Evolutionary conservation across 2,888 invertebrate species (phyloP), one percentile per base, ranked within the genome.

Genomic region (Tetragonula carbonaria): DNA sequence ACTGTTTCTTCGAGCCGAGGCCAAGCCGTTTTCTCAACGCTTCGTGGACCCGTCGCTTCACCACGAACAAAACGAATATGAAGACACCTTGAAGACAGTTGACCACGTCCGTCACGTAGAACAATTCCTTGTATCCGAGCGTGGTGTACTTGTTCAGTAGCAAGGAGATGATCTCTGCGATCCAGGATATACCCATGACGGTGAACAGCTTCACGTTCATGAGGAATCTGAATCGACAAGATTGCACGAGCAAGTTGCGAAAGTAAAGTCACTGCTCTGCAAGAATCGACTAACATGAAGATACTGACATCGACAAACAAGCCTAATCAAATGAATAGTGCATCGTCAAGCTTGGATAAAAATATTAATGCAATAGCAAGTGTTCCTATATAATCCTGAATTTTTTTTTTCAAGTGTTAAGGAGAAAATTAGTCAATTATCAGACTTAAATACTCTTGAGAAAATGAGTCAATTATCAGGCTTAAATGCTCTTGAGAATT

Each of bases 171-270:
- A 93, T 94, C 95, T 95, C 90, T 95, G 94, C 94, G 4, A 96
- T 94, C 97, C 97, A 97, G 0, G 96, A 96, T 0, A 97, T 96
- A 0, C 97, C 97, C 97, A 97, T 97, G 68, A 97, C 97, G 83
- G 97, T 95, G 95, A 97, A 97, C 1, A 97, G 94, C 92, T 97
- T 97, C 0, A 96, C 95, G 81, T 97, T 97, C 95, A 97, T 95
- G 53, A 96, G 94, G 87, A 97, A 96, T 92, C 97, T 97, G 71
- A 3, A n/a, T 51, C 4, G 13, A 38, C n/a, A 8, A 62, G 21
- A 1, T 33, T 14, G 23, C 5, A 23, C 23, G 8, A 59, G 57
- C 57, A 33, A 3, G n/a, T 57, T n/a, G 14, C n/a, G 57, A 57
- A 14, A 45, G 45, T 45, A 45, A 45, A 45, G 45, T 45, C 38